Percentiles rank a stretch among this genome's conserved stretches.
phyloP scores from a whole-genome alignment of 2,888 invertebrate genomes.

The Drosophila subquinaria region DNA sequence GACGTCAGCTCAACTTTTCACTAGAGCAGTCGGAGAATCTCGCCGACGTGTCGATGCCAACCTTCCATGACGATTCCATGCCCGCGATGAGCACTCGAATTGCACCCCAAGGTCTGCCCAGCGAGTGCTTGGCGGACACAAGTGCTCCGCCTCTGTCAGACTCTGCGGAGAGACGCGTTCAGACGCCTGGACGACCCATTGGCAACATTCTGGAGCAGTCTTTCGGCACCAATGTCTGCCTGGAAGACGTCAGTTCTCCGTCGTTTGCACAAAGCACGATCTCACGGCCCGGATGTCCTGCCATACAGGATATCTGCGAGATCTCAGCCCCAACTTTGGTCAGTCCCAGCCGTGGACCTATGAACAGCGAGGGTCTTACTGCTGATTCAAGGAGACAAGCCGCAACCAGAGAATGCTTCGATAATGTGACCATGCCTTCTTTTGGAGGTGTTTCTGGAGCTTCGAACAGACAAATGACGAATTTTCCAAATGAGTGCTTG shows the following conservation, averaged over 20 bases:
- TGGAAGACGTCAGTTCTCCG: constrained; percentile 38
- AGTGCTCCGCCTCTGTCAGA: constrained; percentile 12
- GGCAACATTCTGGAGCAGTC: constrained; percentile 16
- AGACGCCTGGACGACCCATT: not conserved
- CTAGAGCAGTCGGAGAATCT: constrained; percentile 33
- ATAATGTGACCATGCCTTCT: constrained; percentile 16
- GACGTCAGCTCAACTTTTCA: not conserved
- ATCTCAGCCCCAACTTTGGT: not conserved
- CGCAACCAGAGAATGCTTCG: constrained; percentile 14
- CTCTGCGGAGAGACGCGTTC: constrained; percentile 4
- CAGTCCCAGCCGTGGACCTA: not conserved
- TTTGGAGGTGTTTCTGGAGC: constrained; percentile 9
- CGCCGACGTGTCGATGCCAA: constrained; percentile 49
- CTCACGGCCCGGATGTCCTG: not conserved
- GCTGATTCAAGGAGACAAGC: not conserved
- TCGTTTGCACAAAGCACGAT: constrained; percentile 13
- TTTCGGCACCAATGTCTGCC: constrained; percentile 19
- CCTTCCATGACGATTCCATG: constrained; percentile 27
- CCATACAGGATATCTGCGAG: constrained; percentile 14
- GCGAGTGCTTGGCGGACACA: constrained; percentile 27
- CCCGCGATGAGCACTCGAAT: constrained; percentile 41
- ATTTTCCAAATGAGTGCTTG: constrained; percentile 29
- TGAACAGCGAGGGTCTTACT: constrained; percentile 2
- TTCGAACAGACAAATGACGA: not conserved
- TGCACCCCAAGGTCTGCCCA: not conserved